These are phyloP conservation scores for Proteles cristata DNA, from an alignment of 2,113 vertebrate genomes.

Conservation along the genomic window DNA sequence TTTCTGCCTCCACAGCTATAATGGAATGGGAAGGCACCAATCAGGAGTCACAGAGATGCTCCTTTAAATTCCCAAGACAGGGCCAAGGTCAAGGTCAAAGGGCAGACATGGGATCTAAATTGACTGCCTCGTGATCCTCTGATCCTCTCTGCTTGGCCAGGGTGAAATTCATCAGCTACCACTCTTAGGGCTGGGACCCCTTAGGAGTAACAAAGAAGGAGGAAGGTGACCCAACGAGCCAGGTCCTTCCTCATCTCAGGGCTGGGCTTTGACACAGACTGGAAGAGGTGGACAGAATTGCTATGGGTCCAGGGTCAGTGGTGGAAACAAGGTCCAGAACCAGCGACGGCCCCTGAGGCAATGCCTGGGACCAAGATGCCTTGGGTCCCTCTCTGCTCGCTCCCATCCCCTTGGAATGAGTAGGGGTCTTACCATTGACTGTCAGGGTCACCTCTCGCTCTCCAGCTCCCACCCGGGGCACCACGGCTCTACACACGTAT, in stretches of 20 bases:
- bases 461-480: conserved; percentile 95
- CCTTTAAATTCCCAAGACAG: background rate
- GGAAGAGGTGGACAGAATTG: background rate
- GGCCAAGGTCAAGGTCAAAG: background rate
- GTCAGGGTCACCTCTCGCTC: conserved; percentile 97
- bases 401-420: accelerated
- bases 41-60: background rate
- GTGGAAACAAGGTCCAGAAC: background rate
- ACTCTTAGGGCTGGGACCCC: background rate
- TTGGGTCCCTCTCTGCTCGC: background rate
- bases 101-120: too few species aligned
- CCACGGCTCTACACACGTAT: conserved; percentile 96
- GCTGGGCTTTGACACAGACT: too few species aligned
- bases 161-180: background rate
- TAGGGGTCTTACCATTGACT: conserved; percentile 92
- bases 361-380: background rate
- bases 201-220: background rate
- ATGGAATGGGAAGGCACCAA: background rate
- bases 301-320: background rate
- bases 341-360: background rate
- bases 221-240: background rate
- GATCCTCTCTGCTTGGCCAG: background rate
- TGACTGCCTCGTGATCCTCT: background rate
- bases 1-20: accelerated
- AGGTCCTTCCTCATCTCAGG: background rate